Percentiles rank a stretch among this genome's conserved stretches.
Evolutionary conservation across 2,888 invertebrate species (phyloP).

Genomic region (Mactromeris polynyma): DNA sequence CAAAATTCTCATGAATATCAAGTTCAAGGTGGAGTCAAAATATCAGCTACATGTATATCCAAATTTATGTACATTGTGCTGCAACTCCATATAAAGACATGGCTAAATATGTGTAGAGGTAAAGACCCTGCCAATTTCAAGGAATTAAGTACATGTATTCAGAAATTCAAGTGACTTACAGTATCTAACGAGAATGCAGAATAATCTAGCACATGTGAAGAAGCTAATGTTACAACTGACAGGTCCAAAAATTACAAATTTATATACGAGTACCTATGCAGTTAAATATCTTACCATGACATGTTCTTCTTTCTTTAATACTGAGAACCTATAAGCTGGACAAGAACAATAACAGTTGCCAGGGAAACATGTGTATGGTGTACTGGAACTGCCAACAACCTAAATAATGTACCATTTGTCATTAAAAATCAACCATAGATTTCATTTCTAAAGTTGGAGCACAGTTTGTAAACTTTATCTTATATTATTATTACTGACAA

Average conservation of each 20-base stretch:
- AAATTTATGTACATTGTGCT: no score
- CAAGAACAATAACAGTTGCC: slow-evolving; percentile 80
- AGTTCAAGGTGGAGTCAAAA: no score
- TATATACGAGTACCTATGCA: no score
- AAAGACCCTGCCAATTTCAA: no score
- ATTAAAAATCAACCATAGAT: neutral
- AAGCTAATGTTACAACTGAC: neutral
- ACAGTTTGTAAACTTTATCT: neutral
- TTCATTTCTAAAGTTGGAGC: neutral
- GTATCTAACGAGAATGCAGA: neutral
- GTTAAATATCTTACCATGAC: slow-evolving; percentile 49
- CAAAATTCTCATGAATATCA: no score
- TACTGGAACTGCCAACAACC: slow-evolving; percentile 82
- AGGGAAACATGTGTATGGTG: slow-evolving; percentile 80
- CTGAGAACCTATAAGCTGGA: slow-evolving; percentile 81
- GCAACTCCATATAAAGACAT: no score
- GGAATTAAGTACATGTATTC: no score
- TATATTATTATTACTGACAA: no score
- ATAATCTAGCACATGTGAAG: no score
- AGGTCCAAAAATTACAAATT: neutral
- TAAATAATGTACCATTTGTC: slow-evolving; percentile 43
- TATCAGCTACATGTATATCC: no score
- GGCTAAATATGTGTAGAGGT: no score
- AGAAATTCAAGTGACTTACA: no score
- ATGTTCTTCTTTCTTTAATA: slow-evolving; percentile 64